phyloP scores from a whole-genome alignment of 2,888 invertebrate species.

The Drosophila merina region DNA sequence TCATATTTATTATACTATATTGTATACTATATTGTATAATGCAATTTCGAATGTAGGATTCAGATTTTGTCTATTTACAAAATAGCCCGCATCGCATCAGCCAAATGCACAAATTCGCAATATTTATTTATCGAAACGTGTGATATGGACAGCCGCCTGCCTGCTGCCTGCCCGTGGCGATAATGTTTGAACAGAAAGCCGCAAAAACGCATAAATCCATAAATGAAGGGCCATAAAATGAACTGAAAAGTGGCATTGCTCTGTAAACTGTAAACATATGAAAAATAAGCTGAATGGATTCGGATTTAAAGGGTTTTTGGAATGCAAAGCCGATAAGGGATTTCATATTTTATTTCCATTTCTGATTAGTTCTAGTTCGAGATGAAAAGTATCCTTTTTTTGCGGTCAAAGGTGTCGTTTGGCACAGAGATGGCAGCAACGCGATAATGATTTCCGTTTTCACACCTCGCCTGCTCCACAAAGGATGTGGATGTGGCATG shows the following conservation, averaged over 20 bases:
- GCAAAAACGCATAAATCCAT: slow-evolving; percentile 5
- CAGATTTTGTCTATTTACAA: not conserved
- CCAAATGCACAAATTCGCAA: slow-evolving; percentile 18
- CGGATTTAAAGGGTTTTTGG: not conserved
- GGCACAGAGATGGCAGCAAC: slow-evolving; percentile 28
- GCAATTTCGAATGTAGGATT: not conserved
- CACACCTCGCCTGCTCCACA: slow-evolving; percentile 57
- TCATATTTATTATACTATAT: slow-evolving; percentile 11
- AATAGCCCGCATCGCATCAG: slow-evolving; percentile 3
- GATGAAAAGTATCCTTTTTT: too few species aligned
- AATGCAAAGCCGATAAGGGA: not conserved
- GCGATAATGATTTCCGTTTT: slow-evolving; percentile 71
- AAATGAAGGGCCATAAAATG: too few species aligned
- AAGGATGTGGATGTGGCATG: slow-evolving; percentile 43
- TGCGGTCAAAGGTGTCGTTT: not conserved
- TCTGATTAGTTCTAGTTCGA: too few species aligned
- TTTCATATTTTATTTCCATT: too few species aligned
- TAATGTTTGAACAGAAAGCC: slow-evolving; percentile 24
- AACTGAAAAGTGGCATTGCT: not conserved
- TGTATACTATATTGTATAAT: slow-evolving; percentile 17
- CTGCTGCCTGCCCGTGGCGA: slow-evolving; percentile 3
- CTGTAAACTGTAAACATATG: not conserved
- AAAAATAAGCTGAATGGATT: not conserved
- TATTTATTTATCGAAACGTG: slow-evolving; percentile 22
- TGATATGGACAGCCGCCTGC: slow-evolving; percentile 5